phyloP scores from a whole-genome alignment of 2,888 invertebrate genomes.

The Hemithea aestivaria region DNA sequence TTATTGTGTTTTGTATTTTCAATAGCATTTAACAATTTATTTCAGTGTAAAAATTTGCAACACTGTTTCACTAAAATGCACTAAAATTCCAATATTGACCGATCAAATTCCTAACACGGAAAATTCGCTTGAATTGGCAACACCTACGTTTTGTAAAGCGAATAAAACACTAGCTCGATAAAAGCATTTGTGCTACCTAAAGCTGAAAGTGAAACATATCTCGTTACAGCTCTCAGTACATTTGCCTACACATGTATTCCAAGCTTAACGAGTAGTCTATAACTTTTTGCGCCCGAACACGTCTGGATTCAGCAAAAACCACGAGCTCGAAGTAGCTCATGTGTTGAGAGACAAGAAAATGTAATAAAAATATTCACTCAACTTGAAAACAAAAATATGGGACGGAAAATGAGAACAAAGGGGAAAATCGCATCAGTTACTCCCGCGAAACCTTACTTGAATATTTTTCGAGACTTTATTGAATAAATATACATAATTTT shows the following conservation, averaged over 20 bases:
- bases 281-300: slow-evolving; percentile 41
- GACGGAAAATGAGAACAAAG: slow-evolving; percentile 62
- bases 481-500: slow-evolving; percentile 71
- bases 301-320: slow-evolving; percentile 39
- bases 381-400: slow-evolving; percentile 71
- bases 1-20: too few species aligned
- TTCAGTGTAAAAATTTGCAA: too few species aligned
- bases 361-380: slow-evolving; percentile 67
- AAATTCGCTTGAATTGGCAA: background rate
- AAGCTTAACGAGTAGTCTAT: slow-evolving; percentile 31
- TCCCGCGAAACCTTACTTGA: slow-evolving; percentile 53
- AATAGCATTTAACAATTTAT: too few species aligned
- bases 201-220: too few species aligned
- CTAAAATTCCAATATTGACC: too few species aligned
- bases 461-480: slow-evolving; percentile 67
- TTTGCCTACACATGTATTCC: slow-evolving; percentile 25
- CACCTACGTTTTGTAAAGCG: slow-evolving; percentile 6
- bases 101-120: too few species aligned
- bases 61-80: too few species aligned
- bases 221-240: background rate
- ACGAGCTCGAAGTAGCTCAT: slow-evolving; percentile 51
- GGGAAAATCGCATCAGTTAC: slow-evolving; percentile 63
- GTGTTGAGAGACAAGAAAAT: slow-evolving; percentile 62
- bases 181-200: background rate
- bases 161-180: slow-evolving; percentile 2